These are phyloP conservation scores for Amiota minor DNA, from an alignment of 2,888 invertebrate species.

Conservation along the genomic window DNA sequence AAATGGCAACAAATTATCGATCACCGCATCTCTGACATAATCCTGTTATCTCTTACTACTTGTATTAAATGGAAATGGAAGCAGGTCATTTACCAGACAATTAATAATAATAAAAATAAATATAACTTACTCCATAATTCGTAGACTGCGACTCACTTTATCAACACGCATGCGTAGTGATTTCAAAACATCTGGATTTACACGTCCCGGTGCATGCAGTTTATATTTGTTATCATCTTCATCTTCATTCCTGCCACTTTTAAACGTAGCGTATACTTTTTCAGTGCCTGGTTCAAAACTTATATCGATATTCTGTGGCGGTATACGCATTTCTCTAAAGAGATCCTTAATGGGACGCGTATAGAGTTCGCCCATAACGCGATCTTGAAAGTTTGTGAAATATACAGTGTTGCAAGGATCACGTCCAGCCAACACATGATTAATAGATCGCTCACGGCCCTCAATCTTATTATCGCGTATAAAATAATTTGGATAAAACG, in stretches of 20 bases:
- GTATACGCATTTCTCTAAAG: slow-evolving; percentile 74
- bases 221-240: slow-evolving; percentile 52
- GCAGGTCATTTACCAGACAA: too few relatives aligned
- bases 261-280: slow-evolving; percentile 82
- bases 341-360: slow-evolving; percentile 78
- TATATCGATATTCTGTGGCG: slow-evolving; percentile 70
- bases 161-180: slow-evolving; percentile 81
- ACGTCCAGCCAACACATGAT: slow-evolving; percentile 80
- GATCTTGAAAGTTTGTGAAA: slow-evolving; percentile 76
- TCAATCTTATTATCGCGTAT: slow-evolving; percentile 76
- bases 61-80: too few relatives aligned
- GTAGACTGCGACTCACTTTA: slow-evolving; percentile 56
- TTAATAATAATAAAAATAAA: not conserved
- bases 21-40: too few relatives aligned
- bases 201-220: slow-evolving; percentile 77
- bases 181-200: slow-evolving; percentile 82
- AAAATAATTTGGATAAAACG: slow-evolving; percentile 96
- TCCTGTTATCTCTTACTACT: too few relatives aligned
- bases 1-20: too few relatives aligned
- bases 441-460: slow-evolving; percentile 79
- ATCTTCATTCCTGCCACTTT: slow-evolving; percentile 54
- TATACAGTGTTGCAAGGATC: slow-evolving; percentile 86
- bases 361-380: slow-evolving; percentile 83
- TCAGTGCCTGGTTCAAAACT: slow-evolving; percentile 74
- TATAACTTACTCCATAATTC: slow-evolving; percentile 70